Evolutionary conservation across 2,113 vertebrate genomes (phyloP), one percentile per base, ranked within the genome.

Genomic region (Puffinus mauretanicus): DNA sequence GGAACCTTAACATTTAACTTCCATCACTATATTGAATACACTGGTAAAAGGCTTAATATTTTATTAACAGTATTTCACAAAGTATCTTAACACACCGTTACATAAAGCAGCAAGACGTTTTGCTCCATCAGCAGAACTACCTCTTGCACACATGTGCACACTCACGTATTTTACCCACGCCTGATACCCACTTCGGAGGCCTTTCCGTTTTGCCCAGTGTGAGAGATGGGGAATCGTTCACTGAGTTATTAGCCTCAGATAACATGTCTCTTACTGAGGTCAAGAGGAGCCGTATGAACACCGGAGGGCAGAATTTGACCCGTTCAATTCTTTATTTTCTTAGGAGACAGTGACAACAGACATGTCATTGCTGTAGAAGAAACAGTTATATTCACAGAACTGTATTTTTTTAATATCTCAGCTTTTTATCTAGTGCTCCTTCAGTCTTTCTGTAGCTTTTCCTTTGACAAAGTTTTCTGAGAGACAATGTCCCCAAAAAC

Each of bases 131-230:
- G 34, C 60, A 82, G 30, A 80, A 34, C 44, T 16, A 69, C 24
- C 57, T 70, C n/a, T 85, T 21, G 11, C 25, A 88, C 57, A 49
- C 22, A 21, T 4, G 24, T 40, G 27, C 29, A 65, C 2, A 0
- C 34, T 57, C 32, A 40, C 0, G 0, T 16, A 13, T 16, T 64
- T 76, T 34, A 10, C 26, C 36, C 8, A 4, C 5, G 13, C 19
- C 19, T 5, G 8, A 69, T 25, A 32, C 16, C 30, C 26, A 34
- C 55, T 64, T 82, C 60, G 62, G 54, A 86, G 13, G 7, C 5
- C 42, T 78, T 70, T 81, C n/a, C 5, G 5, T 57, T 80, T 55
- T 4, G 6, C 19, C 26, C 1, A 1, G 10, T 49, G 24, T 49
- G 44, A 73, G n/a, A 86, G 34, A 66, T 0, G 4, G 27, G 20